Base-by-base conservation (phyloP, 1,140 invertebrate species). In the Vollenhovia emeryi region DNA sequence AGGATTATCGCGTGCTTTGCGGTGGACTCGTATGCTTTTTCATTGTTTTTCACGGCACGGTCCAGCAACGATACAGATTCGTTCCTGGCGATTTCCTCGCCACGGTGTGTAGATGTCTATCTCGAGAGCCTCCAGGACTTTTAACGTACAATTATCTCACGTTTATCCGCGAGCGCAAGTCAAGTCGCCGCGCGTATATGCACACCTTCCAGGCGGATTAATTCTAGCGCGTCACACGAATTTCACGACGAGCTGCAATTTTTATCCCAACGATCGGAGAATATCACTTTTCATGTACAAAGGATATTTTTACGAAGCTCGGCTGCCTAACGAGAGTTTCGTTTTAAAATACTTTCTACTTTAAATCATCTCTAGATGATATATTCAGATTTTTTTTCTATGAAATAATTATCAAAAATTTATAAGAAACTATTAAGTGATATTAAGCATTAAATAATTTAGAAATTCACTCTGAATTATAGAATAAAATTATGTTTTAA, bases 1-100 rank as follows among this genome's bases (percentile, higher is more conserved):
- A 24, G 76, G 62, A 87, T 87, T 84, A 87, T 87, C 60, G 45
- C 21, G 55, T 36, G 52, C 27, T 55, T n/a, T 52, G 11, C 30
- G 24, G 60, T 40, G 11, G 15, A 36, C 21, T 30, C 24, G 50
- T 40, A 27, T 9, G n/a, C 33, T 36, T 66, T 78, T 43, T 66
- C 40, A n/a, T 82, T n/a, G 66, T 73, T 82, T 59, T 71, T 73
- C 36, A 21, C 15, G 75, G 21, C 27, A 62, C 18, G 21, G 30
- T 33, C 40, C 62, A 40, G 33, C 78, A 78, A 18, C 76, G 76
- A 33, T 59, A 45, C 15, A 50, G n/a, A 71, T 45, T 43, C 24
- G 66, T 82, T 73, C 45, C 30, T 9, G 30, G 21, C 21, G 66
- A 73, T 73, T 45, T 59, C 7, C 66, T 59, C 66, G 66, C 6